Conservation (phyloP, 2,888 invertebrate genomes). For the Drosophila eohydei region DNA sequence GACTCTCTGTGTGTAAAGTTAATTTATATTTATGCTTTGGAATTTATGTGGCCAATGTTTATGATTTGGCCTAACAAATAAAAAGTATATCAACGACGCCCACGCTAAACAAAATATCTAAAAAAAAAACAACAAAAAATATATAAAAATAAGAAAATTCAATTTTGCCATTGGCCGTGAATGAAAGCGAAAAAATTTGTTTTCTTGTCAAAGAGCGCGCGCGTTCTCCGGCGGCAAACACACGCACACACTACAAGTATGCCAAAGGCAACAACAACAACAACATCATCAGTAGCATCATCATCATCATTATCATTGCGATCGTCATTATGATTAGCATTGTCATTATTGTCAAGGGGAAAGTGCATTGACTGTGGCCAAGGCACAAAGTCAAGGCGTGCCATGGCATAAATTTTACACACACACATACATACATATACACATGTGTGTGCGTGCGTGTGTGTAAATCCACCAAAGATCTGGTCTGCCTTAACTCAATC, state of each 20-base stretch:
- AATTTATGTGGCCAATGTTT: constrained; percentile 59
- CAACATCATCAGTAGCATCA: constrained; percentile 1
- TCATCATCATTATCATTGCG: neutral
- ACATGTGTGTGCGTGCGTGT: neutral
- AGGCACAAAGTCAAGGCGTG: constrained; percentile 39
- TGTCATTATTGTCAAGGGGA: constrained; percentile 7
- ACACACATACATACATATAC: neutral
- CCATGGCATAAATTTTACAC: constrained; percentile 9
- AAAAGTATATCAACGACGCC: constrained; percentile 43
- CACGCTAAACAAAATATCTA: constrained; percentile 28
- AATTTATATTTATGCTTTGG: constrained; percentile 54
- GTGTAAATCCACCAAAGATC: neutral
- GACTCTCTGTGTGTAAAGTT: constrained; percentile 20
- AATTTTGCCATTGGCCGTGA: constrained; percentile 41
- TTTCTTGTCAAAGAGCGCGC: constrained; percentile 29
- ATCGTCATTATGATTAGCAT: neutral
- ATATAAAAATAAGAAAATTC: constrained; percentile 2
- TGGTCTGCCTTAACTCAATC: constrained; percentile 36
- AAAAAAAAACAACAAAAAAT: neutral
- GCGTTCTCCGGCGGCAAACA: constrained; percentile 14
- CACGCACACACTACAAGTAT: constrained; percentile 13
- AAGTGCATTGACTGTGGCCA: constrained; percentile 43
- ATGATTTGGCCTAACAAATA: constrained; percentile 45
- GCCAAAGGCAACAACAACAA: constrained; percentile 16
- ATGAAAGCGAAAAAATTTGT: constrained; percentile 44